These are phyloP conservation scores for Bombus impatiens DNA, from an alignment of 1,140 invertebrate genomes.

Conservation along the genomic window DNA sequence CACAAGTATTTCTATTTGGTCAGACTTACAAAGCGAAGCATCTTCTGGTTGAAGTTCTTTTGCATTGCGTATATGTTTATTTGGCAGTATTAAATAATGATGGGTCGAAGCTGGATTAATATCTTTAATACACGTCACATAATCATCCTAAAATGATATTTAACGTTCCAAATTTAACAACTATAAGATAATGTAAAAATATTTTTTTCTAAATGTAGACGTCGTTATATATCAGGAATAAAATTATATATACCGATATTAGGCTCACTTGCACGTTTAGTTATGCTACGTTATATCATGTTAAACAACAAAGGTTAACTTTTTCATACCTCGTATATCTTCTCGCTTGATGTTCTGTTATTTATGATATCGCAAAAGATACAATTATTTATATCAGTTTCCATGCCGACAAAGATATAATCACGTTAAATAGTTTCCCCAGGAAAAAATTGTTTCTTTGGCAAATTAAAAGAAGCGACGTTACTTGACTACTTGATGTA, in stretches of 20 bases:
- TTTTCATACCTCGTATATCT: slow-evolving; percentile 78
- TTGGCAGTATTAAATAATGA: slow-evolving; percentile 92
- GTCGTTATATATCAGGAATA: not conserved
- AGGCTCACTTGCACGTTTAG: not conserved
- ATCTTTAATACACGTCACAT: slow-evolving; percentile 91
- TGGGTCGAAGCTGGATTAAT: slow-evolving; percentile 91
- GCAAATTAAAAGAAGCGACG: not conserved
- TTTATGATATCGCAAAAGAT: slow-evolving; percentile 89
- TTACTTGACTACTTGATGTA: not conserved
- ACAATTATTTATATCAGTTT: slow-evolving; percentile 79
- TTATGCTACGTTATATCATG: not conserved
- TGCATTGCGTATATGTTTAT: slow-evolving; percentile 89
- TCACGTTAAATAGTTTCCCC: not conserved
- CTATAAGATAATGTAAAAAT: not conserved
- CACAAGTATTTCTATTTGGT: not conserved
- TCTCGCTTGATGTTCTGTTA: slow-evolving; percentile 83
- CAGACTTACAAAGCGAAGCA: slow-evolving; percentile 85
- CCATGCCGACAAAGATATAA: slow-evolving; percentile 27
- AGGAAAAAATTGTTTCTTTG: not conserved
- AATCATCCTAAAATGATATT: slow-evolving; percentile 87
- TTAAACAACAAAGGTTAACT: slow-evolving; percentile 23
- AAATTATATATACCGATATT: not conserved
- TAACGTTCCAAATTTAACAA: not conserved
- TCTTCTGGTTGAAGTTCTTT: slow-evolving; percentile 86
- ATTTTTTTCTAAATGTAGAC: not conserved